Evolutionary conservation across 2,797 vertebrate genomes (phyloP), one percentile per base, ranked within the genome.

Genomic region (Chaunax sp.): DNA sequence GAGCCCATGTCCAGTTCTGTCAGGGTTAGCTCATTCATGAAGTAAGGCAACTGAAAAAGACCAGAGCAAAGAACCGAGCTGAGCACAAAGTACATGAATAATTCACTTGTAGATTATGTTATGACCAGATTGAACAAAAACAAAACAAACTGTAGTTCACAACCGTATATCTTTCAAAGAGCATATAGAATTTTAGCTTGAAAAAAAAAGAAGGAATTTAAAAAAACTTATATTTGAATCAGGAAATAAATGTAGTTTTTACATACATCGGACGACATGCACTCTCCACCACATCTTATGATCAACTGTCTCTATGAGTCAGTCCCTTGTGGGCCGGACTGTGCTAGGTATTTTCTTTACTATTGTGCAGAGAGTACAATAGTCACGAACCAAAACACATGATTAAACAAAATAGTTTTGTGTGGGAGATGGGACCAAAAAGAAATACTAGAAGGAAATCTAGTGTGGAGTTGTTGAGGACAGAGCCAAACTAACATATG

Each of bases 1-100:
- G 94, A 92, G 52, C 98, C 98, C 98, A 99, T 98, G 90, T 99
- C 98, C 65, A 99, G 95, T 84, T 98, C 98, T 5, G 95, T 99
- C 77, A 99, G 92, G 2, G 96, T 97, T 53, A 99, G 89, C 81
- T 99, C 98, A 70, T 99, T 99, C 98, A 99, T 99, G 87, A 99
- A 99, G 91, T 99, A 99, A 4, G 98, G 98, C 85, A 99, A 89
- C 98, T 99, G 78, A 75, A 82, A 82, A 63, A 75, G 25, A 85
- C 15, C 81, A 20, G 49, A 54, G 22, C 23, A 66, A 0, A 72
- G 3, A 69, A 28, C 1, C 44, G 7, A 19, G 25, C 6, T 64
- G 26, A 69, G 51, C 22, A 60, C n/a, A 61, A 3, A 43, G 19
- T 23, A 4, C 0, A 25, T 59, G 9, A 66, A 45, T 44, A 58